Conservation (phyloP, 2,797 vertebrate genomes). For the Streptopelia turtur region DNA sequence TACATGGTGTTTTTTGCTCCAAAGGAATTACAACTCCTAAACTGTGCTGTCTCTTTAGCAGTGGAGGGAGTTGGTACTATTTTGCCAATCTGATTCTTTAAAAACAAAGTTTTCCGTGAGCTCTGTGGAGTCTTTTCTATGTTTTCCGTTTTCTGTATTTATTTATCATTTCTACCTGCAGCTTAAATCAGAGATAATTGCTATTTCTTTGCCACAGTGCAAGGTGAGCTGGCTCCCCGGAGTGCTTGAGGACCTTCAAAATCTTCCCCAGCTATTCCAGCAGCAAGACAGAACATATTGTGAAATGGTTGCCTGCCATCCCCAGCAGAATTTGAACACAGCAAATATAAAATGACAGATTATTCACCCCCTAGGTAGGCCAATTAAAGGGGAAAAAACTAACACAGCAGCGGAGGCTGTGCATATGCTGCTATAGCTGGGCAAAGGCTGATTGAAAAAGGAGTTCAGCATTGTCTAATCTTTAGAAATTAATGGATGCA, state of each 20-base stretch:
- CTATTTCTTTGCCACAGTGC: not conserved
- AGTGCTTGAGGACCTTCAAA: not conserved
- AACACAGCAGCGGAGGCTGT: not conserved
- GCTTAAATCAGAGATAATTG: not conserved
- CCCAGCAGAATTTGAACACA: not conserved
- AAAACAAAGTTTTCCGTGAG: not conserved
- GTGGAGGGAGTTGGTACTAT: not conserved
- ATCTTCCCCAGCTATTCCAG: not conserved
- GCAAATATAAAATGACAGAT: not conserved
- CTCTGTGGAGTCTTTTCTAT: not conserved
- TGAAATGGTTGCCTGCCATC: not conserved
- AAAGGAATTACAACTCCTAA: not conserved
- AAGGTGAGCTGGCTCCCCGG: constrained; percentile 9
- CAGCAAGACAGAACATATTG: not conserved
- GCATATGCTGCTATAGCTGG: not conserved
- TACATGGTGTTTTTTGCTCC: not conserved
- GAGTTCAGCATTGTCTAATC: not conserved
- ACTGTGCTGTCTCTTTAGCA: not conserved
- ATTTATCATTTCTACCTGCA: constrained; percentile 26
- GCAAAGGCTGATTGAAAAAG: not conserved
- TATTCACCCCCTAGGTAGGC: not conserved
- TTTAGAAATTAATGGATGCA: constrained; percentile 7
- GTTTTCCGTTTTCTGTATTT: not conserved
- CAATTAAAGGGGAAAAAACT: not conserved
- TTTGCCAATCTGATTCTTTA: not conserved